Evolutionary conservation across 2,113 vertebrate genomes (phyloP).

Genomic region (Polypterus senegalus): DNA sequence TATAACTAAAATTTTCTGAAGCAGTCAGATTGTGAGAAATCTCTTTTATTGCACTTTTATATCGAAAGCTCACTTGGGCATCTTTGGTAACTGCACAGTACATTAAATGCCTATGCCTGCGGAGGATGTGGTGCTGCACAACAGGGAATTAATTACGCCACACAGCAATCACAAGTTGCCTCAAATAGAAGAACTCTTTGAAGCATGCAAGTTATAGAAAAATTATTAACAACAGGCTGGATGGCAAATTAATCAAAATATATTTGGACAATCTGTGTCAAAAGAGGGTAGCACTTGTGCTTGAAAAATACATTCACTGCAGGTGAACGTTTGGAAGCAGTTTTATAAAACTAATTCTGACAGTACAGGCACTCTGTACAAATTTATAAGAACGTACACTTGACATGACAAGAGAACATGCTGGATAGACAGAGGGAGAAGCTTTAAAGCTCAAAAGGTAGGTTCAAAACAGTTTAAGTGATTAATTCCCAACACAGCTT

Average conservation of each 20-base stretch:
- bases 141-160: conserved; percentile 11
- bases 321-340: neutral
- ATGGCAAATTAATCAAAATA: conserved; percentile 9
- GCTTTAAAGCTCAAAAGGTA: too few relatives aligned
- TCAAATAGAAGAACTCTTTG: conserved; percentile 7
- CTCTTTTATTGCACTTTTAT: neutral
- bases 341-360: too few relatives aligned
- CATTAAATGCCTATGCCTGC: neutral
- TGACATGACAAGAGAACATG: too few relatives aligned
- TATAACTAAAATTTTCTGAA: neutral
- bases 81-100: neutral
- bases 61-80: neutral
- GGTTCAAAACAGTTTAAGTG: too few relatives aligned
- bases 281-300: neutral
- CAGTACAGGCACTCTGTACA: too few relatives aligned
- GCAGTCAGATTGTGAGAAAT: neutral
- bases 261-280: conserved; percentile 6
- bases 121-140: neutral
- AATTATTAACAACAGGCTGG: conserved; percentile 10
- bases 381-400: too few relatives aligned
- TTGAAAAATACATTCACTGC: neutral
- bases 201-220: neutral
- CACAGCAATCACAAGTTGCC: conserved; percentile 1
- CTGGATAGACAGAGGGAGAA: neutral
- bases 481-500: too few relatives aligned